Percentiles rank a stretch among this genome's conserved stretches.
Conservation (phyloP, 2,113 vertebrate genomes). For the Spilogale gracilis region DNA sequence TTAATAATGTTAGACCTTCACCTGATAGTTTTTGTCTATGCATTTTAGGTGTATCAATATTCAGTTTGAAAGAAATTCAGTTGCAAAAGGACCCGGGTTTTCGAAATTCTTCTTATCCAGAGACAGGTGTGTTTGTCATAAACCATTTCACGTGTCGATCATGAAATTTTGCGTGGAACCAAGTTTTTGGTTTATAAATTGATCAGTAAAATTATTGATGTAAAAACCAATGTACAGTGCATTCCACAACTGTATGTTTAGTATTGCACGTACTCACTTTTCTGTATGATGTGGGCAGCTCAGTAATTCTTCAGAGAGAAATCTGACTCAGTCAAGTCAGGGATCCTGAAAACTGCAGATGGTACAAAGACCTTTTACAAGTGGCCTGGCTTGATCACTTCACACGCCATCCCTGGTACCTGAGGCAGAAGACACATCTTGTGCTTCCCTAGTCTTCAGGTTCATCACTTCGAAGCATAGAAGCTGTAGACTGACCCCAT, state of each 20-base stretch:
- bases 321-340: conserved; percentile 82
- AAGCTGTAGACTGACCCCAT: conserved; percentile 80
- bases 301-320: conserved; percentile 82
- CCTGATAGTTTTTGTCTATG: conserved; percentile 68
- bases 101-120: conserved; percentile 97
- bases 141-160: conserved; percentile 86
- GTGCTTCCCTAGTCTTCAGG: conserved; percentile 80
- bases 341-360: conserved; percentile 81
- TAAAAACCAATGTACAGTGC: conserved; percentile 81
- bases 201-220: conserved; percentile 77
- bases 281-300: conserved; percentile 82
- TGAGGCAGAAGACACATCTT: conserved; percentile 80
- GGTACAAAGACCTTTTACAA: conserved; percentile 79
- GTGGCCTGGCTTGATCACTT: conserved; percentile 80
- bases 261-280: conserved; percentile 80
- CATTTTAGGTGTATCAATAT: conserved; percentile 95
- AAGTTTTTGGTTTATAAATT: conserved; percentile 78
- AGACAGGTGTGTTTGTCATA: conserved; percentile 93
- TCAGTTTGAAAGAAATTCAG: conserved; percentile 98
- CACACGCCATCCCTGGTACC: conserved; percentile 73
- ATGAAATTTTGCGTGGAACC: conserved; percentile 78
- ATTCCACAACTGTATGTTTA: conserved; percentile 81
- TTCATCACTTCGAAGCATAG: conserved; percentile 81
- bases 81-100: conserved; percentile 99
- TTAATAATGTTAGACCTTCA: conserved; percentile 56